Conservation (phyloP, 2,888 invertebrate species). For the Melinaea menophilus region DNA sequence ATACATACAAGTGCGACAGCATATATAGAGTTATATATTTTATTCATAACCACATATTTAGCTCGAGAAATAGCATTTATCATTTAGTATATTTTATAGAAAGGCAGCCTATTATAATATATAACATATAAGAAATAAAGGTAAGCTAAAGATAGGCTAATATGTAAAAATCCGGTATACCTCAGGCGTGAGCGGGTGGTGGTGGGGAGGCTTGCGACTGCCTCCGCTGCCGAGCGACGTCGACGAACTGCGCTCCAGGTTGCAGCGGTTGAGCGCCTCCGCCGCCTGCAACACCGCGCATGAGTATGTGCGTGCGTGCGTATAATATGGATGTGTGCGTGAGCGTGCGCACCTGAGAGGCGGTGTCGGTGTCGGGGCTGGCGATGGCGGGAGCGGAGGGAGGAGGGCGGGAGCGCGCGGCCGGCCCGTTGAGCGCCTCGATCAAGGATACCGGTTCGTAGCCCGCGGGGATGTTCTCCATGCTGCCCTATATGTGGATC, state of each 20-base stretch:
- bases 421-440: slow-evolving; percentile 96
- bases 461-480: slow-evolving; percentile 93
- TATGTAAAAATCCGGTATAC: slow-evolving; percentile 38
- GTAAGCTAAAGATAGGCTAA: too few relatives aligned
- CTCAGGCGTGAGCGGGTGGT: slow-evolving; percentile 72
- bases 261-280: slow-evolving; percentile 81
- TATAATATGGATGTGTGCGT: not conserved
- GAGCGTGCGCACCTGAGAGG: slow-evolving; percentile 58
- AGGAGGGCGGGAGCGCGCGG: slow-evolving; percentile 70
- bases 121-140: too few relatives aligned
- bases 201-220: slow-evolving; percentile 57
- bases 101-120: too few relatives aligned
- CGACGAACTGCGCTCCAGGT: slow-evolving; percentile 73
- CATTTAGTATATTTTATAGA: too few relatives aligned
- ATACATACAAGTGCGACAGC: too few relatives aligned
- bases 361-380: slow-evolving; percentile 80
- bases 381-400: slow-evolving; percentile 49
- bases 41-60: too few relatives aligned
- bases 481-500: slow-evolving; percentile 75
- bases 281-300: slow-evolving; percentile 76
- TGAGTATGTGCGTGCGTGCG: not conserved
- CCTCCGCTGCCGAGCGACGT: slow-evolving; percentile 67
- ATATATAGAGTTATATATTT: too few relatives aligned
- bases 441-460: slow-evolving; percentile 96
- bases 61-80: too few relatives aligned